These are phyloP conservation scores for Ammospiza nelsoni DNA, from an alignment of 2,113 vertebrate species.

Conservation along the genomic window DNA sequence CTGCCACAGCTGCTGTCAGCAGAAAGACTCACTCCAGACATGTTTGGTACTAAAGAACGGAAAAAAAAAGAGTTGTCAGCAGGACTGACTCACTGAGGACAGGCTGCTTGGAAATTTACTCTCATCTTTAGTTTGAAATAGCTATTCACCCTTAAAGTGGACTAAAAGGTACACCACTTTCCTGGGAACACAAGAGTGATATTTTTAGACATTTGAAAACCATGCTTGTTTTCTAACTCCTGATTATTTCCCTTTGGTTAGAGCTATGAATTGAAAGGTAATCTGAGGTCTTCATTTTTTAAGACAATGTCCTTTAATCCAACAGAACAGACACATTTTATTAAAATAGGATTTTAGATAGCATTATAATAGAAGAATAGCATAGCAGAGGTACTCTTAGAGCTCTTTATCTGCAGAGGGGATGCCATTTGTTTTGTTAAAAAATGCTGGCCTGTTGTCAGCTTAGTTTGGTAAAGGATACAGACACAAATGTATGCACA, in stretches of 20 bases:
- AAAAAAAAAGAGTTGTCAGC: background rate
- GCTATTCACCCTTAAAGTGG: background rate
- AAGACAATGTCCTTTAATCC: background rate
- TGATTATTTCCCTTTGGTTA: background rate
- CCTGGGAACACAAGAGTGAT: background rate
- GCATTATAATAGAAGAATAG: background rate
- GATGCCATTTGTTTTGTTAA: background rate
- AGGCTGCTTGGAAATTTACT: slow-evolving; percentile 13
- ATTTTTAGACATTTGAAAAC: background rate
- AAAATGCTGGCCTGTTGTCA: background rate
- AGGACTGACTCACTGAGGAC: background rate
- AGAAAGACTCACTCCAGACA: background rate
- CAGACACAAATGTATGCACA: background rate
- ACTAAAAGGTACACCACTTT: background rate
- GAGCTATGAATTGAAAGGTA: background rate
- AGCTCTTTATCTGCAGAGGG: background rate
- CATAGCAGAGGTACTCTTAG: background rate
- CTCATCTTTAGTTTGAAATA: slow-evolving; percentile 2
- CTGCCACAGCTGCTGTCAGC: background rate
- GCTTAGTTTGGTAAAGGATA: background rate
- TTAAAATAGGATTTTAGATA: background rate
- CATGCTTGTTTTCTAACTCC: background rate
- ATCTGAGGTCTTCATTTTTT: background rate
- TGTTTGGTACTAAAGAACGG: background rate
- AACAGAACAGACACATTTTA: background rate